Evolutionary conservation across 2,888 invertebrate genomes (phyloP), one percentile per base, ranked within the genome.

Genomic region (Macropis europaea): DNA sequence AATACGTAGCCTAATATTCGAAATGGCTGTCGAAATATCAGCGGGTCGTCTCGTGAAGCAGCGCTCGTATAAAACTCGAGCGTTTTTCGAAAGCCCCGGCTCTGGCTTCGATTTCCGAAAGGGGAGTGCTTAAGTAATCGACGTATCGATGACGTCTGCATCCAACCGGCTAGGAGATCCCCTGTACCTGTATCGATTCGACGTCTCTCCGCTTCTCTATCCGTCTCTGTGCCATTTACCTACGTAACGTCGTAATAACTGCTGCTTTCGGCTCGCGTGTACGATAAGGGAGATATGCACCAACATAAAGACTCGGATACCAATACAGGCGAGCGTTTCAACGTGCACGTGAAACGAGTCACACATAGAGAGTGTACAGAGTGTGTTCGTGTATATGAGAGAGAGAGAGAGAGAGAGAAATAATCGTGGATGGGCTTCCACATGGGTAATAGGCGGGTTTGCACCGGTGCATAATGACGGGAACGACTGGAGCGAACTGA

Each of bases 401-500:
- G 28, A 13, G n/a, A 30, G 15, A 19, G 26, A 26, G 6, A 24
- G 13, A 52, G 40, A 17, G 67, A 54, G 19, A 63, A 62, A 64
- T 61, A 71, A 64, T 67, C 52, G 56, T 36, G 72, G 22, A 62
- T 47, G 45, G 47, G 62, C 38, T 56, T 30, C 54, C 43, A 34
- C 24, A 45, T 57, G 28, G 59, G 69, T 77, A 80, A 81, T 77
- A 73, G 75, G 75, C 50, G 70, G 66, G 73, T 76, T 81, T 81
- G 72, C 76, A 60, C 34, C 45, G 67, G 56, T 57, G 67, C 77
- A 76, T 77, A 77, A 76, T 79, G 80, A 83, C 79, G 82, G 71
- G 72, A 84, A 80, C 75, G 83, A 84, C 75, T 73, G 73, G 66
- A 54, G 64, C 62, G 75, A 60, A 62, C 69, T 63, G 82, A 78